Evolutionary conservation across 2,797 vertebrate species (phyloP).

Genomic region (Dermochelys coriacea): DNA sequence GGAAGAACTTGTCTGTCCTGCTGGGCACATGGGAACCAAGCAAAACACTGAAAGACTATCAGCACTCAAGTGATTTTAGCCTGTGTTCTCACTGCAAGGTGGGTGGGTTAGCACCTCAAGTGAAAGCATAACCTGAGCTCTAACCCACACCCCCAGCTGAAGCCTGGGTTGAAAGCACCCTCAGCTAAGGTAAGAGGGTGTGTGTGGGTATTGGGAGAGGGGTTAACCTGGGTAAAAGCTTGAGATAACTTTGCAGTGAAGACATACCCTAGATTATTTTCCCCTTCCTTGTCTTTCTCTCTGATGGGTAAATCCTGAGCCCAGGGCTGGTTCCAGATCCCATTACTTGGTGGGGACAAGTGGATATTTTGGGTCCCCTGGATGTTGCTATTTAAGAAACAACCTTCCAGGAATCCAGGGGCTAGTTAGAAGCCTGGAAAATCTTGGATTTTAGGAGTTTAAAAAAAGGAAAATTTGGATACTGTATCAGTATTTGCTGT

Average conservation of each 20-base stretch:
- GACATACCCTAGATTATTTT: too few species aligned
- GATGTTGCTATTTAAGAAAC: neutral
- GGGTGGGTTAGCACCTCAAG: neutral
- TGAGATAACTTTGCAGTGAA: neutral
- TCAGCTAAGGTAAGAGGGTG: neutral
- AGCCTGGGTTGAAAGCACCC: neutral
- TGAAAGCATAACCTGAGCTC: slow-evolving; percentile 24
- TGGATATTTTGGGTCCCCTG: neutral
- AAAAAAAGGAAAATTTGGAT: neutral
- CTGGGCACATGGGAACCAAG: neutral
- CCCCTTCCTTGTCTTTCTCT: neutral
- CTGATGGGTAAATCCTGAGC: neutral
- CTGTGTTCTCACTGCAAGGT: neutral
- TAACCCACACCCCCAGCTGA: neutral
- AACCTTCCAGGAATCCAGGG: neutral
- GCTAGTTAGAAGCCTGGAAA: neutral
- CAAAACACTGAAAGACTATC: neutral
- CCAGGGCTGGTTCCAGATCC: neutral
- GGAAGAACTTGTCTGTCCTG: neutral
- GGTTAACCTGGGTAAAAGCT: neutral
- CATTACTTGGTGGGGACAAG: neutral
- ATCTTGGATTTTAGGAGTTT: neutral
- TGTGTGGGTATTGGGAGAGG: neutral
- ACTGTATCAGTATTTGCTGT: neutral
- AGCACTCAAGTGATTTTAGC: neutral